These are phyloP conservation scores for Upupa epops DNA, from an alignment of 2,113 vertebrate species.

Conservation along the genomic window DNA sequence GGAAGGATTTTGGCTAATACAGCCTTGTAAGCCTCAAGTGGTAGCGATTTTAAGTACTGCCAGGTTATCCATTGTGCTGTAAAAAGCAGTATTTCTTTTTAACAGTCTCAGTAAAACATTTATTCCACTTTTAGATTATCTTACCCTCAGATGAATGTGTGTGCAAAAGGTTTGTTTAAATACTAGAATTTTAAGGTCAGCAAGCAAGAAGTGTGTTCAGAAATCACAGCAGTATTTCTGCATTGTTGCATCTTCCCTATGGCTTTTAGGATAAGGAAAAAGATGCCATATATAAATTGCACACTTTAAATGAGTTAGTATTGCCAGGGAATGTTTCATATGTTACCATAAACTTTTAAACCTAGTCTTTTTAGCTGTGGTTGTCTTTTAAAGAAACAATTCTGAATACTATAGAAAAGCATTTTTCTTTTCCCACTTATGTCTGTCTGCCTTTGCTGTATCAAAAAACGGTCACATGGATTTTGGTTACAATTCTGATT, in stretches of 20 bases:
- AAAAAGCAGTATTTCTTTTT: neutral
- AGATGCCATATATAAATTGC: neutral
- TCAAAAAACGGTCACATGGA: conserved; percentile 5
- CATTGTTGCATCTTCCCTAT: neutral
- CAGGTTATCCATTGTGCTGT: neutral
- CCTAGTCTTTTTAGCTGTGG: neutral
- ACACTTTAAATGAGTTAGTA: neutral
- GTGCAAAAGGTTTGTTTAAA: neutral
- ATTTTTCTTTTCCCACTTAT: neutral
- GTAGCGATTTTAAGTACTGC: neutral
- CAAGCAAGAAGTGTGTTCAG: neutral
- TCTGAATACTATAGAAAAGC: neutral
- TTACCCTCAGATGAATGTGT: neutral
- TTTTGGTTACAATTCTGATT: conserved; percentile 51
- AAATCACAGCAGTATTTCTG: neutral
- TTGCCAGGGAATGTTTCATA: neutral
- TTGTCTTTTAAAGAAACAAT: neutral
- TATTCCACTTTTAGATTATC: neutral
- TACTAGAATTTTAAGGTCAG: neutral
- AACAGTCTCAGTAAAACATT: neutral
- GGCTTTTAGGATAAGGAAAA: neutral
- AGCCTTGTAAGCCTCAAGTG: neutral
- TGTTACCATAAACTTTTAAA: neutral
- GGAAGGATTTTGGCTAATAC: neutral
- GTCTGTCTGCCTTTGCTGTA: neutral